These are phyloP conservation scores for Oryzias curvinotus DNA, from an alignment of 2,113 vertebrate species.

Conservation along the genomic window DNA sequence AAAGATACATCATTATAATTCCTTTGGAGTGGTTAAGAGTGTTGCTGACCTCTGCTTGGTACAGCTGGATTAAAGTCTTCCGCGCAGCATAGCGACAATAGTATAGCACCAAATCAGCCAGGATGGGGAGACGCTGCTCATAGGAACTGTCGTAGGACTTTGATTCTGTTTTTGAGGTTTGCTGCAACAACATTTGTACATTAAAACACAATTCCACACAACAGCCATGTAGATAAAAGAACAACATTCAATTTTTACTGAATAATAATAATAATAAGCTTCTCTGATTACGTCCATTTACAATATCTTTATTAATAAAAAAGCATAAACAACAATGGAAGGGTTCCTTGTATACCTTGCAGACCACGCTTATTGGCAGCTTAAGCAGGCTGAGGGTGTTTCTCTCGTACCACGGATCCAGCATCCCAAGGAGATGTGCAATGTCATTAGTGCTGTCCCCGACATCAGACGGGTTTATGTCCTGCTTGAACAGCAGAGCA, in stretches of 20 bases:
- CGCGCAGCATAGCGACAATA: constrained; percentile 88
- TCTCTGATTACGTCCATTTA: no score
- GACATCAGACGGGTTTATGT: constrained; percentile 14
- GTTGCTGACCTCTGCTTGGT: constrained; percentile 87
- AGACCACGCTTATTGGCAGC: constrained; percentile 85
- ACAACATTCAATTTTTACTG: no score
- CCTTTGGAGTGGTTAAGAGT: background rate
- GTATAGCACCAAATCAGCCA: constrained; percentile 93
- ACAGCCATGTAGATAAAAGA: background rate
- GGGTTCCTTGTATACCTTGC: constrained; percentile 79
- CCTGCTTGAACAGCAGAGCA: constrained; percentile 43
- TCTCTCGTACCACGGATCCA: constrained; percentile 96
- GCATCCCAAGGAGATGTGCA: constrained; percentile 90
- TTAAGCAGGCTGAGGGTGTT: constrained; percentile 90
- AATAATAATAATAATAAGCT: no score
- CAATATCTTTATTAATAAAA: background rate
- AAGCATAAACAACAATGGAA: background rate
- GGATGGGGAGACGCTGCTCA: constrained; percentile 84
- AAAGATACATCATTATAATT: background rate
- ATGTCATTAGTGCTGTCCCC: constrained; percentile 92
- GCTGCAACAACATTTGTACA: constrained; percentile 40
- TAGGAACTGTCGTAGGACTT: constrained; percentile 63
- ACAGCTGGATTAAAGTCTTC: constrained; percentile 89
- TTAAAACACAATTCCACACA: background rate
- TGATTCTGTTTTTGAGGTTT: constrained; percentile 84